Conservation (phyloP, 2,113 vertebrate species). For the Syngnathus scovelli region DNA sequence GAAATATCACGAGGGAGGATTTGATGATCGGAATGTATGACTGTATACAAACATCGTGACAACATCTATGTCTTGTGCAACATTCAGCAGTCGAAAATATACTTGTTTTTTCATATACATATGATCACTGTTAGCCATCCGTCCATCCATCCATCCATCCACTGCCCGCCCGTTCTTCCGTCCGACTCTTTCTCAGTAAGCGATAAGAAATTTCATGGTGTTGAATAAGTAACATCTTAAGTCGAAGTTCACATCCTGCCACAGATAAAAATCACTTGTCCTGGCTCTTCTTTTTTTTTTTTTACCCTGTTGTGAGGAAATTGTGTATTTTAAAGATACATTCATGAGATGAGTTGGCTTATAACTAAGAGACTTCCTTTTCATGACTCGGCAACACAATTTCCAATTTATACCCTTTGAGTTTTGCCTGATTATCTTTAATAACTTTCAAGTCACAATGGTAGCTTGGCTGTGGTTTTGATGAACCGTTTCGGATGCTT, state of each 20-base stretch:
- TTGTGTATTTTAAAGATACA: too few relatives aligned
- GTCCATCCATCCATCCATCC: too few relatives aligned
- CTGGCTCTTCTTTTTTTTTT: too few relatives aligned
- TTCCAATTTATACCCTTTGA: neutral
- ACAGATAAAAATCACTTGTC: too few relatives aligned
- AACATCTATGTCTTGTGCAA: neutral
- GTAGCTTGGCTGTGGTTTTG: neutral
- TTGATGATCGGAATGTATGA: slow-evolving; percentile 38
- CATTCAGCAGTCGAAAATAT: neutral
- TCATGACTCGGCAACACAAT: neutral
- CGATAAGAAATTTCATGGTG: too few relatives aligned
- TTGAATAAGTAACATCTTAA: too few relatives aligned
- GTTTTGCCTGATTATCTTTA: neutral
- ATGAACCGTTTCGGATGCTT: neutral
- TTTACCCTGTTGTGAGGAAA: too few relatives aligned
- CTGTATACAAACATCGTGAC: neutral
- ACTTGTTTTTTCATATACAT: too few relatives aligned
- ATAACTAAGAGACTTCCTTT: neutral
- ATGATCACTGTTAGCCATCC: too few relatives aligned
- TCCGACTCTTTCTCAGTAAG: neutral
- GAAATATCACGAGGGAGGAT: slow-evolving; percentile 43
- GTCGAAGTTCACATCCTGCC: too few relatives aligned
- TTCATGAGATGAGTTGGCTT: neutral
- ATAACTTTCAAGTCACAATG: neutral
- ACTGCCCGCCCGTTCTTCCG: too few relatives aligned